Evolutionary conservation across 2,888 invertebrate species (phyloP), one percentile per base, ranked within the genome.

Genomic region (Campoplex capitator): DNA sequence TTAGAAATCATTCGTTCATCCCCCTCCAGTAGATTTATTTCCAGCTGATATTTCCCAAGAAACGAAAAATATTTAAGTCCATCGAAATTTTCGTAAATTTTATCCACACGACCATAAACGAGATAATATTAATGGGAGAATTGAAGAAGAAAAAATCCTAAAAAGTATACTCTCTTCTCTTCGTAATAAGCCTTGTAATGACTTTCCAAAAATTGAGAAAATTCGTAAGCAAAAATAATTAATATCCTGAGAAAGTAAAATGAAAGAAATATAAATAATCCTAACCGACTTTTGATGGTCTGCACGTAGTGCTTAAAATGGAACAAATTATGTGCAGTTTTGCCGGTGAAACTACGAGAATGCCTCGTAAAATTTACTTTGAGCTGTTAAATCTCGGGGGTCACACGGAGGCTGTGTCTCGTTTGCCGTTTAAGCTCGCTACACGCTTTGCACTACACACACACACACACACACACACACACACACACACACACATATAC

Each of bases 331-430:
- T 28, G 76, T n/a, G 58, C 45, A 65, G 73, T 51, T 73, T 51
- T 62, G 18, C 35, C 80, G 28, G 48, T 58, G 58, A 73, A 51
- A 80, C 23, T 68, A 70, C 28, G 32, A 75, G 48, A n/a, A 68
- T 70, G 16, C 45, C 68, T 38, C 45, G 65, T 70, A 68, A 76
- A 83, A 83, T 51, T 48, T 70, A 76, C 45, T 76, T 76, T 58
- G 16, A 48, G 48, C 28, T 62, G 48, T 76, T 62, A 28, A 76
- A 76, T 56, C 38, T 58, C 23, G 23, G 48, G 23, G 74, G 56
- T 58, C 58, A 42, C 75, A n/a, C 45, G 28, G n/a, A 35, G 4
- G 58, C 45, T 16, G 48, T 81, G 58, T 74, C 74, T 81, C 70
- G 68, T 83, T 77, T 54, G 38, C 71, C 71, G 54, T 71, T 77